Base-by-base conservation (phyloP, 2,888 invertebrate genomes). In the Habrosyne pyritoides region DNA sequence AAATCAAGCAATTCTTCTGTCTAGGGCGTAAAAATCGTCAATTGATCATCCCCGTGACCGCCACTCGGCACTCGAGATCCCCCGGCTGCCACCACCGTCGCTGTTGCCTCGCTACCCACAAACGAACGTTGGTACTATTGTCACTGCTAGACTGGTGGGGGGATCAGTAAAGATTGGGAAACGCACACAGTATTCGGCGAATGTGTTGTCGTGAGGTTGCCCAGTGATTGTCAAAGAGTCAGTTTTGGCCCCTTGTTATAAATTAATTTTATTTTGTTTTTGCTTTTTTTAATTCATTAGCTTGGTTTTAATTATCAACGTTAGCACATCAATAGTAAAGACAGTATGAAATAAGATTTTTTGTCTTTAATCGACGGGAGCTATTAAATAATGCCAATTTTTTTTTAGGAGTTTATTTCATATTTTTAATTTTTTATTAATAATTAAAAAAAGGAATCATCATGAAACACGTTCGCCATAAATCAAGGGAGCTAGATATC, bases 31-130 rank as follows among this genome's bases (percentile, higher is more conserved):
- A 33, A 42, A 18, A 67, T 69, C 83, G 77, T 81, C 84, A 83
- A 84, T 70, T 74, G 79, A 69, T 74, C 83, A 83, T 67, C 66
- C 61, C 65, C 61, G 62, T 61, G 53, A 60, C 65, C 67, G 66
- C 69, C 55, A 64, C 62, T 21, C 64, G 65, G 69, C 67, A 21
- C 48, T 54, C 47, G 47, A 53, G 46, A 46, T 53, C 49, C 49
- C 28, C 46, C 18, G 36, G 36, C 42, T 8, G 55, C 56, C 53
- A 52, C 53, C 24, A 49, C 49, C 54, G 52, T 50, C 22, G 50
- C 10, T 33, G 33, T 8, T n/a, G n/a, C 33, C n/a, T 5, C 33
- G 33, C 33, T 33, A 33, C n/a, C 33, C 33, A 53, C 57, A 48
- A 55, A 46, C 53, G 61, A 52, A 60, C 61, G 52, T 55, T 57